Evolutionary conservation across 2,113 vertebrate genomes (phyloP), one percentile per base, ranked within the genome.

Genomic region (Thryonomys swinderianus): DNA sequence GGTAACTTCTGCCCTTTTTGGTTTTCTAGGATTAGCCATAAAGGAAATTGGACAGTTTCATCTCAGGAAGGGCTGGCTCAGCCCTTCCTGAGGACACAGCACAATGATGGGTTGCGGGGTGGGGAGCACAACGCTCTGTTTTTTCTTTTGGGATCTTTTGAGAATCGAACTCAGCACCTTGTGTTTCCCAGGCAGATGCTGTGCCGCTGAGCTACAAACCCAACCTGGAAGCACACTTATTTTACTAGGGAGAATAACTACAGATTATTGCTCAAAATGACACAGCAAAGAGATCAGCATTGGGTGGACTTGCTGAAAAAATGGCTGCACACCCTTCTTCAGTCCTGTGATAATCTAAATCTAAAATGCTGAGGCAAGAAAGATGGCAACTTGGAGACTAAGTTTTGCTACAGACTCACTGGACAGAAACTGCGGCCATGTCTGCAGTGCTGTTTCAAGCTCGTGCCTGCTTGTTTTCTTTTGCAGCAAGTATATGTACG

Each of bases 221-320:
- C 48, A 51, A 51, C 48, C 48, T 23, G 42, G 81, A 94, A 61
- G 81, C 42, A 79, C 42, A 62, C 97, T 85, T 40, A 32, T 51
- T 78, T 94, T 61, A 64, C 37, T 59, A 51, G 23, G 25, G 2
- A 12, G 27, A 42, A 14, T 81, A 83, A 95, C 57, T 93, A 62
- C 25, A 69, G 30, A 51, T 78, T 62, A 32, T 45, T 87, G 42
- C 69, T 80, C n/a, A 37, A 73, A 92, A 88, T 57, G 85, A 34
- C 37, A 37, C 27, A 94, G 71, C 21, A 32, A 57, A 93, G 64
- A 81, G 69, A 94, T 82, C 32, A 71, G 23, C n/a, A 51, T 45
- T 25, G 42, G 79, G 40, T 73, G 78, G 82, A 82, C 84, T 94
- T 73, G 62, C 76, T 90, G 76, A 64, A 88, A 94, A 88, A 67